These are phyloP conservation scores for Zoanthus sociatus DNA, from an alignment of 92 coral and sea anemone species.

Conservation along the genomic window DNA sequence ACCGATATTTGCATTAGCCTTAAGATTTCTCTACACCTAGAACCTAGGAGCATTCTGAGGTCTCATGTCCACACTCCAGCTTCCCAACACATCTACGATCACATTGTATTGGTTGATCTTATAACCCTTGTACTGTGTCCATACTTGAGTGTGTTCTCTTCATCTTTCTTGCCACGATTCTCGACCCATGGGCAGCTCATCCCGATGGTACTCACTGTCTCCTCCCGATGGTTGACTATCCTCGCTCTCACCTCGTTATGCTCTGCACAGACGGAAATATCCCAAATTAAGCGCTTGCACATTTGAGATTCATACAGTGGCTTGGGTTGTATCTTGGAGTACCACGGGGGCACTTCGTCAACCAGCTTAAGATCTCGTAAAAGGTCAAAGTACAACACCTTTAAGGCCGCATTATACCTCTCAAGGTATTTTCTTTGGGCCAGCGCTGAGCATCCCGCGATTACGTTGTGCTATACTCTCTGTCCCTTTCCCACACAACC, in stretches of 20 bases:
- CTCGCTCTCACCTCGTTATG: constrained; percentile 59
- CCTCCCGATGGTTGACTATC: constrained; percentile 44
- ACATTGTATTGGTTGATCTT: no score
- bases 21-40: constrained; percentile 24
- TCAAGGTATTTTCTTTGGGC: constrained; percentile 34
- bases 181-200: constrained; percentile 72
- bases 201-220: constrained; percentile 25
- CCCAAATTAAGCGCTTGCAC: constrained; percentile 69
- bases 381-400: constrained; percentile 47
- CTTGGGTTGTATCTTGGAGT: constrained; percentile 54
- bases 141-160: constrained; percentile 51
- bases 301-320: constrained; percentile 54
- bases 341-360: constrained; percentile 53
- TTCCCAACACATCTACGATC: constrained; percentile 24
- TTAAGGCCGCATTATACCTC: constrained; percentile 48
- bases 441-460: constrained; percentile 52
- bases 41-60: constrained; percentile 27
- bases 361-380: constrained; percentile 42
- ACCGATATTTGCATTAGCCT: constrained; percentile 20
- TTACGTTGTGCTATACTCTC: constrained; percentile 37
- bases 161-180: constrained; percentile 53
- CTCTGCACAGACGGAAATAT: constrained; percentile 68
- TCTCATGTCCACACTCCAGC: constrained; percentile 23
- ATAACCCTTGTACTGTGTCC: constrained; percentile 40
- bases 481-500: constrained; percentile 35